Evolutionary conservation across 1,140 invertebrate genomes (phyloP).

Genomic region (Procambarus virginalis): DNA sequence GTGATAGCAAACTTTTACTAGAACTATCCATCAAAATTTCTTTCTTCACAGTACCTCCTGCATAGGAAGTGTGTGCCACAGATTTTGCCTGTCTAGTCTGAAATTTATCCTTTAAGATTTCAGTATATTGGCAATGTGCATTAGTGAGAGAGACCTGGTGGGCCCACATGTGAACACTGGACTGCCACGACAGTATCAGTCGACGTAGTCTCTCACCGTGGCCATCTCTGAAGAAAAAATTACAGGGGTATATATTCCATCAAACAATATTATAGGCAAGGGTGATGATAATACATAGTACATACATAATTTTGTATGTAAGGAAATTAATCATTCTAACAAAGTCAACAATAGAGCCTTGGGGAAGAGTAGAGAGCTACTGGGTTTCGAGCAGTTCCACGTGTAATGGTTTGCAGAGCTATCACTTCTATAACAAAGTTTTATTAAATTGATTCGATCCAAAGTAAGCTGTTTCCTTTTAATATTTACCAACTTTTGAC

Average conservation of each 20-base stretch:
- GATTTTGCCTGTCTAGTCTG: neutral
- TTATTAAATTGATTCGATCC: too few species aligned
- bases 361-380: too few species aligned
- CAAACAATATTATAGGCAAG: too few species aligned
- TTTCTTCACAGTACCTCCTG: neutral
- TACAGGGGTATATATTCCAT: neutral
- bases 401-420: too few species aligned
- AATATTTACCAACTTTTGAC: too few species aligned
- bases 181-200: neutral
- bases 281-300: too few species aligned
- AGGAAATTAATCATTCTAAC: too few species aligned
- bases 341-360: too few species aligned
- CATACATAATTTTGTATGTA: too few species aligned
- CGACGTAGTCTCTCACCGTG: neutral
- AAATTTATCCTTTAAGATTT: neutral
- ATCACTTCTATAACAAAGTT: too few species aligned
- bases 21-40: neutral
- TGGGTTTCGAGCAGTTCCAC: too few species aligned
- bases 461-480: too few species aligned
- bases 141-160: neutral
- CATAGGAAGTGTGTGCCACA: neutral
- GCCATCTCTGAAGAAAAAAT: constrained; percentile 1
- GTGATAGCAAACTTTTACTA: neutral
- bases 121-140: neutral
- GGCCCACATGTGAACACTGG: neutral